phyloP scores from a whole-genome alignment of 2,113 vertebrate genomes.

The Halcyon senegalensis region DNA sequence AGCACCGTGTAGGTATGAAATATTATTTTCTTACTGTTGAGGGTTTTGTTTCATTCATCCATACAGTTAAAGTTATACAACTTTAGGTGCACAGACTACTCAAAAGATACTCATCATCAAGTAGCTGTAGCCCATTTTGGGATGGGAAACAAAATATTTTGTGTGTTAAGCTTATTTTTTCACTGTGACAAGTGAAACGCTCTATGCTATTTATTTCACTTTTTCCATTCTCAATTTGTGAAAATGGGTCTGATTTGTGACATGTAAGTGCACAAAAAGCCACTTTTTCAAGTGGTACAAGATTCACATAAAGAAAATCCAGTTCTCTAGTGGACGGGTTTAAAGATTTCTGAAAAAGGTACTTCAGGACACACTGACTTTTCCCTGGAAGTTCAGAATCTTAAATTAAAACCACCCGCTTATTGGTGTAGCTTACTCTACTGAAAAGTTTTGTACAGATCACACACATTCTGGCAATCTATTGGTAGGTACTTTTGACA shows the following conservation, averaged over 20 bases:
- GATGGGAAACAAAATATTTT: background rate
- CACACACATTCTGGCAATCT: background rate
- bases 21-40: background rate
- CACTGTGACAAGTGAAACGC: background rate
- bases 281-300: background rate
- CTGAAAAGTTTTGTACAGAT: background rate
- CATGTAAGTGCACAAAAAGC: background rate
- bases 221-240: background rate
- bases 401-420: background rate
- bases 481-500: rapidly evolving
- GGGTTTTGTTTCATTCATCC: background rate
- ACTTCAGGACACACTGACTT: background rate
- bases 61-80: background rate
- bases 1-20: background rate
- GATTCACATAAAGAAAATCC: background rate
- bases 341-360: background rate
- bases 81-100: background rate
- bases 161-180: background rate
- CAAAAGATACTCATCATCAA: background rate
- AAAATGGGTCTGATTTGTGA: background rate
- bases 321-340: background rate
- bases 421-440: background rate
- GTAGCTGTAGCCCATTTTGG: background rate
- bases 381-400: background rate
- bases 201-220: background rate